Evolutionary conservation across 2,888 invertebrate species (phyloP).

Genomic region (Temnothorax ravouxi): DNA sequence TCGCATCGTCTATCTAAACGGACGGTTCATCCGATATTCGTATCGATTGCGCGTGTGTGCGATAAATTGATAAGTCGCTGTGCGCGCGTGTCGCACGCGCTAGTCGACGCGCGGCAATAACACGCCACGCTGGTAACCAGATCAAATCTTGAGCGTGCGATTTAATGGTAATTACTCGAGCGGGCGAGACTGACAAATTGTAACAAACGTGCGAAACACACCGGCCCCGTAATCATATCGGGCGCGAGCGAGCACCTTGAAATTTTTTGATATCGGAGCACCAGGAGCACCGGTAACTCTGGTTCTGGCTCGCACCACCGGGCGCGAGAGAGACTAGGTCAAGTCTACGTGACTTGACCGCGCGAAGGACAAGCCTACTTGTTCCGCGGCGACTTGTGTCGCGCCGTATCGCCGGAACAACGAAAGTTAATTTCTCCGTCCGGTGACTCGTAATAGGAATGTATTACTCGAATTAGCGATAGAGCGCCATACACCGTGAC

Average conservation of each 20-base stretch:
- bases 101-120: slow-evolving; percentile 60
- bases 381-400: slow-evolving; percentile 68
- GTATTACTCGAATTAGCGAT: slow-evolving; percentile 13
- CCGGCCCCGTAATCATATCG: slow-evolving; percentile 68
- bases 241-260: slow-evolving; percentile 61
- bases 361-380: slow-evolving; percentile 76
- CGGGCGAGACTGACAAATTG: slow-evolving; percentile 79
- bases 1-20: slow-evolving; percentile 63
- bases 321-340: slow-evolving; percentile 71
- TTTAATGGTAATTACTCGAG: slow-evolving; percentile 83
- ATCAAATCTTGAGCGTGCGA: slow-evolving; percentile 80
- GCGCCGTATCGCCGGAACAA: slow-evolving; percentile 61
- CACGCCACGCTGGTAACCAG: slow-evolving; percentile 52
- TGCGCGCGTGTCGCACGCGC: slow-evolving; percentile 51
- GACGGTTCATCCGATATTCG: slow-evolving; percentile 67
- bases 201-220: slow-evolving; percentile 74
- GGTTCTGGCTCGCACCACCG: slow-evolving; percentile 65
- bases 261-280: slow-evolving; percentile 72
- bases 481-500: background rate
- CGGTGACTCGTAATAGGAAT: slow-evolving; percentile 12
- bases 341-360: slow-evolving; percentile 78
- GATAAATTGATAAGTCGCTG: slow-evolving; percentile 72
- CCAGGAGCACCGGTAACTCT: slow-evolving; percentile 75
- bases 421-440: slow-evolving; percentile 58
- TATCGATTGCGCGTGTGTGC: slow-evolving; percentile 59